phyloP scores from a whole-genome alignment of 2,113 vertebrate genomes.

The Festucalex cinctus region DNA sequence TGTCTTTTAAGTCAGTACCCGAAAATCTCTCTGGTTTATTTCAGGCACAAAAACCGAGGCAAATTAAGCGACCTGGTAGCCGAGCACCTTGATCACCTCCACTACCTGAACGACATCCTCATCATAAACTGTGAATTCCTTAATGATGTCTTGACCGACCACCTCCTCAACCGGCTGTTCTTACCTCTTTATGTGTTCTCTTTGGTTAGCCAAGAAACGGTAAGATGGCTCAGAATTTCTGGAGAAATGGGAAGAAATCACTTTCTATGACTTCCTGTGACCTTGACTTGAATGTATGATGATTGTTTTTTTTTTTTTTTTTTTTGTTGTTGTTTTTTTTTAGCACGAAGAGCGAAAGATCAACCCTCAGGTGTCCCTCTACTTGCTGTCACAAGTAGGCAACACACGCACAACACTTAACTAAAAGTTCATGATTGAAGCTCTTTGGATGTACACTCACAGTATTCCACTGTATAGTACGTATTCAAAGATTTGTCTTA shows the following conservation, averaged over 20 bases:
- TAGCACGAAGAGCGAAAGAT: constrained; percentile 91
- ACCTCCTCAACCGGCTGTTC: constrained; percentile 95
- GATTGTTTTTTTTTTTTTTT: constrained; percentile 15
- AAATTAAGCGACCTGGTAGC: constrained; percentile 96
- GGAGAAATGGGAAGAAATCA: background rate
- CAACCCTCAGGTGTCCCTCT: constrained; percentile 92
- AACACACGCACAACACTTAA: background rate
- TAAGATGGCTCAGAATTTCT: background rate
- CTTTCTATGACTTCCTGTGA: background rate
- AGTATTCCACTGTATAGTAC: background rate
- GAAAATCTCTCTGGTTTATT: constrained; percentile 8
- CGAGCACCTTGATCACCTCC: constrained; percentile 95
- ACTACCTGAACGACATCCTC: constrained; percentile 98
- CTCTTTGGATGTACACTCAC: background rate
- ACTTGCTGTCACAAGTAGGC: constrained; percentile 93
- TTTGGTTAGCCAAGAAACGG: constrained; percentile 85
- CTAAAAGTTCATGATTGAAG: background rate
- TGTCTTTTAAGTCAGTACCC: background rate
- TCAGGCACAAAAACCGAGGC: constrained; percentile 90
- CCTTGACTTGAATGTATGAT: background rate
- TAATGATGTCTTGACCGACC: constrained; percentile 95
- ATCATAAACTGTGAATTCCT: constrained; percentile 98
- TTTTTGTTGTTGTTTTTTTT: constrained; percentile 7
- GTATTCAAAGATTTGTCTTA: too few species aligned
- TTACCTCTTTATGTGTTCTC: constrained; percentile 95